These are phyloP conservation scores for Irena cyanogastra DNA, from an alignment of 2,113 vertebrate species.

Conservation along the genomic window DNA sequence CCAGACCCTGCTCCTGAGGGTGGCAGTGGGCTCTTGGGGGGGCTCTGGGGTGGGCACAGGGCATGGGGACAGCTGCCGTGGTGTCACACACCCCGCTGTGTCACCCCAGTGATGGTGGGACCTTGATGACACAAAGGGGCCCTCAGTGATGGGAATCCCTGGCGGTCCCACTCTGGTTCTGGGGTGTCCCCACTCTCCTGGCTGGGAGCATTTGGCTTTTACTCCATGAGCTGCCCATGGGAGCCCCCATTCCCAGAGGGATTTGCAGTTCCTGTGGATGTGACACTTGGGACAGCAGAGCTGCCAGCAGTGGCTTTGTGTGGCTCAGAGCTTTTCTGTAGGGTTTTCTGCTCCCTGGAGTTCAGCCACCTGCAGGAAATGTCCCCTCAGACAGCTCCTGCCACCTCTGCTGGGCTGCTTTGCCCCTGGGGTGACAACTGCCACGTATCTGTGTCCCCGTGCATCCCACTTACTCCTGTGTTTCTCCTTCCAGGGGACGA, in stretches of 20 bases:
- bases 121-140: rapidly evolving
- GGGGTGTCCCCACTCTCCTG: rapidly evolving
- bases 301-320: not conserved
- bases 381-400: not conserved
- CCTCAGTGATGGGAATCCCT: rapidly evolving
- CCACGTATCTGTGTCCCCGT: not conserved
- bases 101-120: not conserved
- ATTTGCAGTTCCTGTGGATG: not conserved
- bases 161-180: too few species aligned
- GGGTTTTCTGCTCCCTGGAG: not conserved
- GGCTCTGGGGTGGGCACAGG: not conserved
- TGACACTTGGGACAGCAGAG: not conserved
- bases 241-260: not conserved
- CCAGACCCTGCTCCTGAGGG: conserved; percentile 12
- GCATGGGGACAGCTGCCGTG: rapidly evolving
- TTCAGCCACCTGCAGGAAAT: rapidly evolving
- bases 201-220: not conserved
- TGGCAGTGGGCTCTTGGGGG: rapidly evolving
- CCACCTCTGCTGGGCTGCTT: not conserved
- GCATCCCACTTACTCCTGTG: conserved; percentile 47
- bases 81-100: rapidly evolving
- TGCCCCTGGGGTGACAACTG: not conserved
- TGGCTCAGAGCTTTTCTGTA: not conserved
- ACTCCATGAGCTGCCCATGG: not conserved
- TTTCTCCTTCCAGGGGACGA: conserved; percentile 84